Evolutionary conservation across 2,113 vertebrate species (phyloP), one percentile per base, ranked within the genome.

Genomic region (Ictalurus punctatus): DNA sequence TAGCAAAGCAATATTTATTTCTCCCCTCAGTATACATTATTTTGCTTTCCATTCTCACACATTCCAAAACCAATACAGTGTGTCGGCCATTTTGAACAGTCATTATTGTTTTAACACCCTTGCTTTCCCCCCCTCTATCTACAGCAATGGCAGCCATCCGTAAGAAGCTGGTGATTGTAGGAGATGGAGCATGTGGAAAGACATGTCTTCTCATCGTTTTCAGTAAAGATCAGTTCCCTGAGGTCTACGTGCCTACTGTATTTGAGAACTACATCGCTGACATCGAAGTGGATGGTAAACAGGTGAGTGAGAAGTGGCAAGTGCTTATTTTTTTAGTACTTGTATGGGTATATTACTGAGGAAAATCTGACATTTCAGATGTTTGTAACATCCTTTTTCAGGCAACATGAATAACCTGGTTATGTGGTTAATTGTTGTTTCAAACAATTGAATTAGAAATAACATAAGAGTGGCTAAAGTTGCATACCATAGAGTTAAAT

Each of bases 261-360:
- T 99, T 99, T 1, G 98, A 99, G 94, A 99, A 99, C 96, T 99
- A 99, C 95, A 99, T 99, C 0, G 98, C 98, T 0, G 98, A 99
- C 94, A 99, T 99, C 17, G 98, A 99, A 94, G 98, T 99, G 17
- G 98, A 99, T 0, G 94, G 97, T 81, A 99, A 99, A 94, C 98
- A 99, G 98, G 98, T 99, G 23, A 1, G 3, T 52, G 1, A 83
- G 83, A 44, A 6, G 16, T 4, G 56, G 3, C 17, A 59, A 83
- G 7, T 30, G 0, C 0, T 27, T 27, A 14, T 13, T 30, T 34
- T 34, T 37, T 52, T 27, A 9, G 19, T 17, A 73, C 21, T 52
- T 25, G 10, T 44, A 44, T 9, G 17, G 34, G 2, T 74, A 27
- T 44, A 7, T 79, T 79, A 79, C 12, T 79, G 12, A 76, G 9